Evolutionary conservation across 2,888 invertebrate species (phyloP).

Genomic region (Pseudolycoriella hygida): DNA sequence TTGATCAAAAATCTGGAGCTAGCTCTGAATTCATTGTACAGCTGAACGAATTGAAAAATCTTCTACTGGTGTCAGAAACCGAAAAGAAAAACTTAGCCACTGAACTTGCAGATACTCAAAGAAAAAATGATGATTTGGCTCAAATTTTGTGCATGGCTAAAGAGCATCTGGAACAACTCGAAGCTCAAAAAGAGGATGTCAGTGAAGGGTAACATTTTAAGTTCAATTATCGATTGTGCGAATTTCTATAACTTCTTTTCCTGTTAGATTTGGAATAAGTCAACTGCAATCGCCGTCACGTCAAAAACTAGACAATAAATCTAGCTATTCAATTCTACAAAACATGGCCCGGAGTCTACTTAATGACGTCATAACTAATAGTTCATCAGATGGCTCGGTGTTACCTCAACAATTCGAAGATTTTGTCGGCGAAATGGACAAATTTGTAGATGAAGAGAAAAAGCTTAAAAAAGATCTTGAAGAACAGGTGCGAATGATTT

Average conservation of each 20-base stretch:
- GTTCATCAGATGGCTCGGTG: constrained; percentile 25
- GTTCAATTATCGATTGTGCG: background rate
- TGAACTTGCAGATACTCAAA: constrained; percentile 40
- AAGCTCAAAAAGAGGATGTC: constrained; percentile 30
- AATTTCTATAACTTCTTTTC: constrained; percentile 1
- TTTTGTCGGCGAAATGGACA: constrained; percentile 37
- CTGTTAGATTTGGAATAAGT: constrained; percentile 9
- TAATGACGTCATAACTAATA: constrained; percentile 19
- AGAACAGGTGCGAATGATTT: constrained; percentile 40
- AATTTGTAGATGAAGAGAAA: constrained; percentile 43
- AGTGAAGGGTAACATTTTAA: constrained; percentile 34
- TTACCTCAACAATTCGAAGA: constrained; percentile 42
- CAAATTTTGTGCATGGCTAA: constrained; percentile 28
- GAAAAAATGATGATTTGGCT: constrained; percentile 38
- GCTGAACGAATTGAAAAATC: constrained; percentile 37
- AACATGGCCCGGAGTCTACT: constrained; percentile 24
- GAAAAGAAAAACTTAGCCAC: constrained; percentile 33
- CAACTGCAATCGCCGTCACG: constrained; percentile 18
- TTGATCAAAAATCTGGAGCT: constrained; percentile 5
- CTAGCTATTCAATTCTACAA: constrained; percentile 24
- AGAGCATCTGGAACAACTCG: constrained; percentile 28
- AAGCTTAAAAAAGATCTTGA: constrained; percentile 53
- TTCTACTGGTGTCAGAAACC: constrained; percentile 25
- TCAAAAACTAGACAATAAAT: constrained; percentile 11
- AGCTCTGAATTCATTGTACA: constrained; percentile 30